A percentile compares a stretch with the other conserved stretches of the same genome.
Evolutionary conservation across 2,888 invertebrate species (phyloP).

Genomic region (Drosophila melanosoma): DNA sequence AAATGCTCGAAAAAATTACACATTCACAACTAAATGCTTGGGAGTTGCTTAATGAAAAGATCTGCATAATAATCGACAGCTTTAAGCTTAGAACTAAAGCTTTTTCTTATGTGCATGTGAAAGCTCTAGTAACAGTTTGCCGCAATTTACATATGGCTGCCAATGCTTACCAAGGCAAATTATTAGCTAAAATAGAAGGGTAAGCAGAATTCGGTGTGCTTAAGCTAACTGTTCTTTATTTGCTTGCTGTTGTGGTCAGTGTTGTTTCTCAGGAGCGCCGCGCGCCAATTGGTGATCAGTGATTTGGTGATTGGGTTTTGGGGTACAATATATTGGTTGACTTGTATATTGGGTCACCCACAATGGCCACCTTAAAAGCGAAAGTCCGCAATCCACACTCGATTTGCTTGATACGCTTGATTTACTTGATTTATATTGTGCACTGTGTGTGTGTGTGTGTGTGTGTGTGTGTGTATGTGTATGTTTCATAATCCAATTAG

Average conservation of each 20-base stretch:
- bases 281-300: slow-evolving; percentile 33
- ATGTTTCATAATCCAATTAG: slow-evolving; percentile 80
- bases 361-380: slow-evolving; percentile 70
- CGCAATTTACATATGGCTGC: neutral
- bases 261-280: slow-evolving; percentile 69
- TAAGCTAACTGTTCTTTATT: neutral
- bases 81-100: neutral
- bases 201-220: neutral
- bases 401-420: slow-evolving; percentile 51
- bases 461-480: slow-evolving; percentile 29
- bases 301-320: slow-evolving; percentile 48
- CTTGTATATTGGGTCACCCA: slow-evolving; percentile 70
- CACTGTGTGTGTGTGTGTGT: slow-evolving; percentile 27
- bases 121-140: neutral
- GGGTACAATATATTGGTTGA: slow-evolving; percentile 23
- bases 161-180: neutral
- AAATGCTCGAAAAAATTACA: neutral
- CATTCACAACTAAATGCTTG: neutral
- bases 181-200: neutral
- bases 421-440: slow-evolving; percentile 50
- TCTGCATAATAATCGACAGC: neutral
- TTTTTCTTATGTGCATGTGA: neutral
- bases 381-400: slow-evolving; percentile 64
- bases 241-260: slow-evolving; percentile 7
- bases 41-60: neutral